Base-by-base conservation (phyloP, 2,797 vertebrate species). In the Adrianichthys oophorus region DNA sequence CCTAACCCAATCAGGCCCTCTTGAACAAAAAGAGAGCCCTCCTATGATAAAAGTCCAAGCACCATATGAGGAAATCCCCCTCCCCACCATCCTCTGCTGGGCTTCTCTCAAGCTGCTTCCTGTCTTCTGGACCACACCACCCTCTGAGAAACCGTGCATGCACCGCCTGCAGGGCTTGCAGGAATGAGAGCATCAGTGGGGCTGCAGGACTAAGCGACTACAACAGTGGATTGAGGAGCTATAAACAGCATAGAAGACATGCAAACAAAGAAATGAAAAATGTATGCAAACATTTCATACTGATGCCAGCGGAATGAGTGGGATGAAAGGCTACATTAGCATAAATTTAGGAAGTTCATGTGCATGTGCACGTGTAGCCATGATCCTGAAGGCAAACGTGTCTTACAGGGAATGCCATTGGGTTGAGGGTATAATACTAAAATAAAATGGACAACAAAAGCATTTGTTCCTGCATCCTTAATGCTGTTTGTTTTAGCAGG, bases 61-160 rank as follows among this genome's bases (percentile, higher is more conserved):
- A 4, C 70, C 68, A 60, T 77, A 71, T 79, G 77, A 91, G 91
- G 90, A 92, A 92, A 92, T 90, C 83, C 89, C 83, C 84, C 7
- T 24, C 48, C 76, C 84, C 76, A 70, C 79, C 80, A 59, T 85
- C 87, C 80, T 83, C 79, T 70, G 62, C 73, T 84, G 80, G 87
- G 84, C 87, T 90, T 79, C 85, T 90, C 82, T 89, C 91, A 91
- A 92, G 91, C 91, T 93, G 92, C 85, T 93, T 93, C 92, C 92
- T 93, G 92, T 88, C 91, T 91, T 86, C 84, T 90, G 88, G 88
- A 89, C 85, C 58, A 67, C 68, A 70, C 59, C 5, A 52, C 80
- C 91, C 87, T 91, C 91, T 42, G 74, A 90, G 85, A 86, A 89
- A 71, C 67, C 72, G 24, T 64, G 82, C 74, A 44, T 65, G 78